These are phyloP conservation scores for Incurvaria masculella DNA, from an alignment of 2,888 invertebrate genomes.

Conservation along the genomic window DNA sequence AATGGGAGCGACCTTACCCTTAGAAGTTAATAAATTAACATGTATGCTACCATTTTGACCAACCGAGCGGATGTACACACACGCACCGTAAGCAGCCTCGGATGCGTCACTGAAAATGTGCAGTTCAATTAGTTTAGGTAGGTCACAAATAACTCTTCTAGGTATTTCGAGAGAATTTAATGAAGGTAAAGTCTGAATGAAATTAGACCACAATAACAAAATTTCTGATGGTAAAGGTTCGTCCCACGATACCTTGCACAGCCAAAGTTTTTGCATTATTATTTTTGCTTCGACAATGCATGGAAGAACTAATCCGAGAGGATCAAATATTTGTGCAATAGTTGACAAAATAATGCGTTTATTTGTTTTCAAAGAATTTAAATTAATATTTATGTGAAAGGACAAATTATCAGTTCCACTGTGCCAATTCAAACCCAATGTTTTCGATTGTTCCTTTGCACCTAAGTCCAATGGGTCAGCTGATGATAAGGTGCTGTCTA, in stretches of 20 bases:
- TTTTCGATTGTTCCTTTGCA: background rate
- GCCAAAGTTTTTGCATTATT: constrained; percentile 19
- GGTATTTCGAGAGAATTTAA: constrained; percentile 6
- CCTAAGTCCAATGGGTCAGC: background rate
- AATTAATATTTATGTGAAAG: background rate
- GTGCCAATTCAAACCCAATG: background rate
- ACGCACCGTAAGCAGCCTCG: constrained; percentile 6
- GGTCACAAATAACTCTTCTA: constrained; percentile 1
- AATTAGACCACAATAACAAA: constrained; percentile 2
- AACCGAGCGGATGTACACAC: constrained; percentile 3
- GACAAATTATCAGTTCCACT: background rate
- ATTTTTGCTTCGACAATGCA: constrained; percentile 18
- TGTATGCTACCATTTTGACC: constrained; percentile 1
- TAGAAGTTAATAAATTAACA: constrained; percentile 3
- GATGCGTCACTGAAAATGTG: constrained; percentile 9
- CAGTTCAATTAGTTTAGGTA: constrained; percentile 1
- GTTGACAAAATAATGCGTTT: constrained; percentile 5
- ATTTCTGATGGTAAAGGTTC: constrained; percentile 12
- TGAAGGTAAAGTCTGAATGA: constrained; percentile 1
- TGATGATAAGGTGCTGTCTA: background rate
- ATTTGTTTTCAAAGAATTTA: background rate
- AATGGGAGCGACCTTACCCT: constrained; percentile 9
- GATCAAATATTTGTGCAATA: constrained; percentile 3
- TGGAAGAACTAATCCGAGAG: constrained; percentile 11
- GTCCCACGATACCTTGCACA: constrained; percentile 17